Evolutionary conservation across 2,797 vertebrate species (phyloP), one percentile per base, ranked within the genome.

Genomic region (Sebastes cheni): DNA sequence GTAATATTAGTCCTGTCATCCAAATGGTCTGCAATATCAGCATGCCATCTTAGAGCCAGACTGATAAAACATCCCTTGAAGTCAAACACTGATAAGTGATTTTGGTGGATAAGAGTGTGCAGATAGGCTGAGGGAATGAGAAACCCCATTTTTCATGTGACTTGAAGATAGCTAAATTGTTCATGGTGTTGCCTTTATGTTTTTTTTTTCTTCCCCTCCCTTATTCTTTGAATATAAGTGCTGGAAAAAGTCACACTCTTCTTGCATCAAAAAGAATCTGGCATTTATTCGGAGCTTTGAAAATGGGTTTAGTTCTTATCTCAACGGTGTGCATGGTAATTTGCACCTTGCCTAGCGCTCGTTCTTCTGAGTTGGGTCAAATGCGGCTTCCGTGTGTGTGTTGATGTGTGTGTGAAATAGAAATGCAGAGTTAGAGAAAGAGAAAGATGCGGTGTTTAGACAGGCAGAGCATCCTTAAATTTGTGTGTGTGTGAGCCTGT

Each of bases 271-370:
- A 94, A 90, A 80, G 82, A 86, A 91, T 88, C 84, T 93, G 93
- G 84, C 93, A 94, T 95, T 95, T 94, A 91, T 90, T 93, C 84
- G 66, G 76, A 80, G 91, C 91, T 92, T 93, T 95, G 91, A 93
- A 93, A 94, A 88, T 82, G 79, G 82, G 84, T 89, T 93, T 92
- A 90, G 83, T 90, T 92, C 89, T 94, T 91, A 93, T 96, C 93
- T 89, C 80, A 77, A 82, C 46, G 25, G 86, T 88, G 81, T 25
- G 86, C 82, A 87, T 89, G 91, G 88, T 89, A 90, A 95, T 95
- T 95, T 93, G 90, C 86, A 93, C 90, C 91, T 92, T 89, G 81
- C 86, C 84, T 81, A 1, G 78, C 8, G 54, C 71, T 87, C 74
- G 77, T 86, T 91, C 70, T 90, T 88, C 75, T 84, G 77, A 82